Evolutionary conservation across 2,113 vertebrate species (phyloP), one percentile per base, ranked within the genome.

Genomic region (Scatophagus argus): DNA sequence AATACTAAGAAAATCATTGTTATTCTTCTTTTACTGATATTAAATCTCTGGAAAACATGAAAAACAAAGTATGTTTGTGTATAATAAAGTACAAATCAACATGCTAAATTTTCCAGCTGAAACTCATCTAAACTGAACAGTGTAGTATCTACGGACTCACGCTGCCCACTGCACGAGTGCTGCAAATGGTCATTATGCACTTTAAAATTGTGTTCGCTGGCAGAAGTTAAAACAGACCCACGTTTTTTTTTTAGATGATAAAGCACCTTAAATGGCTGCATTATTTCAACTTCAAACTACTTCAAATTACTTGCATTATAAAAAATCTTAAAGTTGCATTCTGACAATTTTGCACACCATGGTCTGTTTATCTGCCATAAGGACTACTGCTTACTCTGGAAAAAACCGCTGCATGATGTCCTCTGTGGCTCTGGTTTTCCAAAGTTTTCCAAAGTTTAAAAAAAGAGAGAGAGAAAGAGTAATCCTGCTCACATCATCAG

Each of bases 21-120:
- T n/a, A n/a, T n/a, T n/a, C n/a, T n/a, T n/a, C n/a, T n/a, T n/a
- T n/a, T n/a, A n/a, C n/a, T n/a, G n/a, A n/a, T n/a, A n/a, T n/a
- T n/a, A n/a, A n/a, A 56, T 27, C 23, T 12, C 23, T 17, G 32
- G 23, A 31, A 7, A 9, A 8, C 43, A 23, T n/a, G 7, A 47
- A 0, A 39, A 25, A 54, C n/a, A 8, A 17, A 17, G 19, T 3
- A 23, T 17, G 12, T 17, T 13, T 38, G 38, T 54, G n/a, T n/a
- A n/a, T n/a, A n/a, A 56, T 59, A 27, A 55, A 47, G 5, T 21
- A 12, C n/a, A n/a, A n/a, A n/a, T n/a, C 39, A 43, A 46, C 62
- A 65, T 63, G 38, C 31, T 63, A 19, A 38, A 6, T 64, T 80
- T 80, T 80, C 68, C 72, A 36, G 39, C 41, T 46, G 47, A 73